Evolutionary conservation across 2,113 vertebrate genomes (phyloP).

Genomic region (Peromyscus californicus): DNA sequence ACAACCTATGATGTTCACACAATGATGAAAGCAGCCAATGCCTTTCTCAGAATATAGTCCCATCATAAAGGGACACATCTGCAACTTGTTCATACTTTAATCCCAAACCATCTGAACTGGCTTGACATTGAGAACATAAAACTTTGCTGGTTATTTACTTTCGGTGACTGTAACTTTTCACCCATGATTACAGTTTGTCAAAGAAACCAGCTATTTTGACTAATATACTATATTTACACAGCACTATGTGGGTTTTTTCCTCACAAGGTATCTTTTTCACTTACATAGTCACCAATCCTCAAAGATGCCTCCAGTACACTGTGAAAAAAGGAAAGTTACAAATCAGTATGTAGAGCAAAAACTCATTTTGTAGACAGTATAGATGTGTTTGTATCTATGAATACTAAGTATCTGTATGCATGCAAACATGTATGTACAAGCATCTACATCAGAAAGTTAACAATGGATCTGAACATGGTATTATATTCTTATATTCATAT

Average conservation of each 20-base stretch:
- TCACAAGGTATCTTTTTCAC: conserved; percentile 47
- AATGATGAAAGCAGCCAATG: background rate
- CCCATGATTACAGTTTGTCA: conserved; percentile 30
- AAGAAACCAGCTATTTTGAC: conserved; percentile 62
- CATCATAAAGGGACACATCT: background rate
- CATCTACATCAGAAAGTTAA: conserved; percentile 19
- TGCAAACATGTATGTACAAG: background rate
- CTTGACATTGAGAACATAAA: conserved; percentile 33
- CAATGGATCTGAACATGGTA: background rate
- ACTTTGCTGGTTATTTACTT: conserved; percentile 50
- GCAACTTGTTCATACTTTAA: conserved; percentile 44
- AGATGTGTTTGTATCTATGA: background rate
- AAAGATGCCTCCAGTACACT: conserved; percentile 17
- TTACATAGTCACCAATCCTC: background rate
- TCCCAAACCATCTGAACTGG: conserved; percentile 47
- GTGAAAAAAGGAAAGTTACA: conserved; percentile 30
- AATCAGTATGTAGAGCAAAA: conserved; percentile 1
- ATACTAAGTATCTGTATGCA: background rate
- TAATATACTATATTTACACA: conserved; percentile 11
- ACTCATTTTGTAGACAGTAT: conserved; percentile 3
- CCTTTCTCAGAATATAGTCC: background rate
- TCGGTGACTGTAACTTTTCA: background rate
- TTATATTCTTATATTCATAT: background rate
- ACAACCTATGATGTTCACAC: background rate
- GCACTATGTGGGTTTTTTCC: background rate